Conservation (phyloP, 2,113 vertebrate genomes). For the Microtus oregoni region DNA sequence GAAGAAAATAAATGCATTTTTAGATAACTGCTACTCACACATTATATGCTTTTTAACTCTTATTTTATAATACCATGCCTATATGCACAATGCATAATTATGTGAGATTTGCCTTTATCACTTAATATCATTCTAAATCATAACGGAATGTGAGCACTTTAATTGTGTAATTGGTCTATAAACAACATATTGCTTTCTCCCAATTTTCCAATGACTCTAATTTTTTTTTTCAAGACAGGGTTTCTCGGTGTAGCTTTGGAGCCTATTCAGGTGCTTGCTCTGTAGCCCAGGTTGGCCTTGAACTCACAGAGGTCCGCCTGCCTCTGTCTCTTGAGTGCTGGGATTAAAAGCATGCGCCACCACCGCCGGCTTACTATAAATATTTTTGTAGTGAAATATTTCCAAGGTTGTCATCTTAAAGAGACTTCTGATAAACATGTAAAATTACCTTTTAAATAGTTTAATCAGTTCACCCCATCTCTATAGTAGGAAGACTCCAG, state of each 20-base stretch:
- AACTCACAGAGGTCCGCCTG: too few species aligned
- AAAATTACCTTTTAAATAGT: conserved; percentile 37
- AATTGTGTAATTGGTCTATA: conserved; percentile 9
- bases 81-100: neutral
- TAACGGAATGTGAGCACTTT: neutral
- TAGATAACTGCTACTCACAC: conserved; percentile 6
- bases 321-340: too few species aligned
- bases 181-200: conserved; percentile 5
- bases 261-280: too few species aligned
- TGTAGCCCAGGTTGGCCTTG: too few species aligned
- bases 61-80: conserved; percentile 34
- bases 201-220: conserved; percentile 26
- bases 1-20: conserved; percentile 13
- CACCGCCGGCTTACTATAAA: neutral
- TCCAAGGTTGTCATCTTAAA: conserved; percentile 8
- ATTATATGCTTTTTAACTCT: neutral
- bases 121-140: conserved; percentile 45
- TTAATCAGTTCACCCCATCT: neutral
- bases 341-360: too few species aligned
- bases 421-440: neutral
- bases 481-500: neutral
- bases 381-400: conserved; percentile 4
- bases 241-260: too few species aligned
- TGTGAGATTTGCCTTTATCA: conserved; percentile 18
- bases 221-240: too few species aligned